Evolutionary conservation across 2,797 vertebrate species (phyloP).

Genomic region (Rhyacichthys aspro): DNA sequence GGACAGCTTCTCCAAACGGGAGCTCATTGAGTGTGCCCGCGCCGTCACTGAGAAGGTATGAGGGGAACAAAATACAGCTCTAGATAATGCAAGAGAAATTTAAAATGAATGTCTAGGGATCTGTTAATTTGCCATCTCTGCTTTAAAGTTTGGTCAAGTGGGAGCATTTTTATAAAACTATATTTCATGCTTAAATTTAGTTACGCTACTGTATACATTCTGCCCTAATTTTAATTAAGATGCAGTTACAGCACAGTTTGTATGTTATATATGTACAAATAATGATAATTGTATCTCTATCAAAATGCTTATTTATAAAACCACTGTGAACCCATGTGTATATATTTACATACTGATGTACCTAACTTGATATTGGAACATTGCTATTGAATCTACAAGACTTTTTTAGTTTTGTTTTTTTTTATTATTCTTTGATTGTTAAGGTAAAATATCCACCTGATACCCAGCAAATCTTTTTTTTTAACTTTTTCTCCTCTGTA

Average conservation of each 20-base stretch:
- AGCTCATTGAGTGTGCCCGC: slow-evolving; percentile 95
- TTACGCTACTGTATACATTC: slow-evolving; percentile 4
- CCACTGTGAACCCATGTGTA: no score
- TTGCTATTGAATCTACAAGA: no score
- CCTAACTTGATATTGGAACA: no score
- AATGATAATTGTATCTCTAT: no score
- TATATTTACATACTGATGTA: no score
- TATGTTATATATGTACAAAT: no score
- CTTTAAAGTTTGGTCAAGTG: slow-evolving; percentile 5
- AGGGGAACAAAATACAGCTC: not conserved
- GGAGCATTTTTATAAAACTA: slow-evolving; percentile 33
- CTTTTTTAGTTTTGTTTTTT: no score
- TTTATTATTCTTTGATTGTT: no score
- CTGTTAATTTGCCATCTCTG: not conserved
- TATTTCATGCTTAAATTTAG: slow-evolving; percentile 10
- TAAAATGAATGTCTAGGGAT: slow-evolving; percentile 2
- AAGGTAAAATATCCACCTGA: no score
- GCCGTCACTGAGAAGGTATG: slow-evolving; percentile 95
- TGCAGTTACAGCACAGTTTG: no score
- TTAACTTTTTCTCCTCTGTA: no score
- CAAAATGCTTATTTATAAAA: not conserved
- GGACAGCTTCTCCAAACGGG: slow-evolving; percentile 93
- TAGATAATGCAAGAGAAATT: not conserved
- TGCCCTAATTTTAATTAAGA: slow-evolving; percentile 12
- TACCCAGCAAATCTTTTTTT: no score